Evolutionary conservation across 1,140 invertebrate species (phyloP), one percentile per base, ranked within the genome.

Genomic region (Drosophila bocqueti): DNA sequence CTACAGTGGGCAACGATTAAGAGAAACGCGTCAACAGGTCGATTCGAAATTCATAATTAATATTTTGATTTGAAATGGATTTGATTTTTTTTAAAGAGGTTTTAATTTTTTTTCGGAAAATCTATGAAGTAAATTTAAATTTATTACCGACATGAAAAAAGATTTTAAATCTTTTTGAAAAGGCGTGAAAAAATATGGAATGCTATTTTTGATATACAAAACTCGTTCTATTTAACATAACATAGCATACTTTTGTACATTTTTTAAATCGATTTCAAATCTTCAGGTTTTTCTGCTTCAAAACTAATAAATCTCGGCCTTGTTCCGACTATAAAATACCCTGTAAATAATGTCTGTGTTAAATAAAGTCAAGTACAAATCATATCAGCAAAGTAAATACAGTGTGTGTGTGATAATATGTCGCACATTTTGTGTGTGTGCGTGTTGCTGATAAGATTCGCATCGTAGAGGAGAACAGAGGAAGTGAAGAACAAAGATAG

Each of bases 371-470:
- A 77, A 77, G 43, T 49, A 68, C 38, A 68, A 68, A 77, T 77
- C 73, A 77, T 77, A 77, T 77, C 75, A 77, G 75, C 61, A 60
- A 34, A 18, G 40, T 43, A 16, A 52, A 36, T 54, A 59, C 46
- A 29, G 3, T 49, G n/a, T 59, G 38, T 59, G 29, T 52, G 24
- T 40, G 43, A 34, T 29, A 57, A 57, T 34, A 18, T 15, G 31
- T 15, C 11, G 26, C 6, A 18, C 66, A 7, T 7, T 54, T 65
- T 63, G 49, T 64, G 62, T 54, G 63, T 49, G 49, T 59, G 63
- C 63, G 59, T 55, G 49, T 34, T 49, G 59, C 61, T 77, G 75
- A 77, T 77, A 77, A 77, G 75, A 76, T 77, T 61, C 73, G 55
- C 75, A 60, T 77, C 74, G 50, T 43, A 45, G 34, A 55, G 64